Percentiles rank a stretch among this genome's conserved stretches.
phyloP scores from a whole-genome alignment of 2,888 invertebrate species.

The Megastigmus dorsalis region DNA sequence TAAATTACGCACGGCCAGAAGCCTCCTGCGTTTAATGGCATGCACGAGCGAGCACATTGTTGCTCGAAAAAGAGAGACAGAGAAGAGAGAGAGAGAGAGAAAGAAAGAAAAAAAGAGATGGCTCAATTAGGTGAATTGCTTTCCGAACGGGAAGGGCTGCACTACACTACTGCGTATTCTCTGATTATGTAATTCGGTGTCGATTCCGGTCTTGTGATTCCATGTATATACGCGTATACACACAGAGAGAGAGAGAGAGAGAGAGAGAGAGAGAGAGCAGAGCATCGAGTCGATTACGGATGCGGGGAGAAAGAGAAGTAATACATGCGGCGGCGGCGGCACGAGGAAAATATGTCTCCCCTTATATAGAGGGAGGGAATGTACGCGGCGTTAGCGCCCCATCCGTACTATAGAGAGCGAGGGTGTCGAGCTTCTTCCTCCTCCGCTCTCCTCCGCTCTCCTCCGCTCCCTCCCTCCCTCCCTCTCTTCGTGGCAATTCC shows the following conservation, averaged over 20 bases:
- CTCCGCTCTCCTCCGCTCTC: background rate
- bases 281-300: constrained; percentile 29
- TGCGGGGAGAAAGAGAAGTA: background rate
- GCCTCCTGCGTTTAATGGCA: constrained; percentile 14
- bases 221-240: constrained; percentile 1
- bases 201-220: constrained; percentile 43
- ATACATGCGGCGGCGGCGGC: background rate
- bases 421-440: constrained; percentile 11
- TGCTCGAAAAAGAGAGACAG: background rate
- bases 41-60: constrained; percentile 38
- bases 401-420: too few species aligned
- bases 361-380: background rate
- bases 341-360: constrained; percentile 35
- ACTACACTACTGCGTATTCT: background rate
- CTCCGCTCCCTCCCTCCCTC: background rate
- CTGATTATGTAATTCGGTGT: constrained; percentile 48
- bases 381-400: background rate
- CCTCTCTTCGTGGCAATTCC: constrained; percentile 15
- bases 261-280: too few species aligned
- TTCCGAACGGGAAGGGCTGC: constrained; percentile 8
- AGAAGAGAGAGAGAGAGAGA: background rate
- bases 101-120: background rate
- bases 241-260: too few species aligned
- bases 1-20: constrained; percentile 1
- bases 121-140: constrained; percentile 49